Evolutionary conservation across 2,888 invertebrate genomes (phyloP).

Genomic region (Lissocephala sabroskyi): DNA sequence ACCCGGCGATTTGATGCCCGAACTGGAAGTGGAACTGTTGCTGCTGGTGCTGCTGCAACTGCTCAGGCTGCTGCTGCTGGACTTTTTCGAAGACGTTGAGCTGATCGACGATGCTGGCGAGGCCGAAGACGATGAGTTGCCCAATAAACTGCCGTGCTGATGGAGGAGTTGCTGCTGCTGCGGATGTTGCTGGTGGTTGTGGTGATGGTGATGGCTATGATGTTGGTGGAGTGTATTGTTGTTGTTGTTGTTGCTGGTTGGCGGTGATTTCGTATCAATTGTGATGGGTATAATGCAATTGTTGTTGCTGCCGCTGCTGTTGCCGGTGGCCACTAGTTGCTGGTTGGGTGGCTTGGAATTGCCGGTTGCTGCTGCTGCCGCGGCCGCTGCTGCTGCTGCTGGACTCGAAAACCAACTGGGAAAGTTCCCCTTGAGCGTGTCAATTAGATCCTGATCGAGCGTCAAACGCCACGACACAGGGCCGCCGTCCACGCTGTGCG

Average conservation of each 20-base stretch:
- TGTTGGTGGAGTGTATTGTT: slow-evolving; percentile 58
- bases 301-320: slow-evolving; percentile 26
- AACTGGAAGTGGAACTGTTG: slow-evolving; percentile 36
- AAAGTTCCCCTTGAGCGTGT: slow-evolving; percentile 92
- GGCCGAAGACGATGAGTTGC: slow-evolving; percentile 56
- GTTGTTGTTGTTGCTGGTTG: slow-evolving; percentile 26
- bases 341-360: slow-evolving; percentile 51
- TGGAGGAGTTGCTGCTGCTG: slow-evolving; percentile 33
- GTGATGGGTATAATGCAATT: slow-evolving; percentile 45
- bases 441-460: slow-evolving; percentile 92
- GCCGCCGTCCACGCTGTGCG: slow-evolving; percentile 82
- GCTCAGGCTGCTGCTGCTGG: slow-evolving; percentile 44
- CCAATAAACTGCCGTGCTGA: slow-evolving; percentile 40
- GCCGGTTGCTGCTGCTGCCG: slow-evolving; percentile 16
- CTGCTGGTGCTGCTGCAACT: slow-evolving; percentile 39
- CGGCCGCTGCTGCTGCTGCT: slow-evolving; percentile 27
- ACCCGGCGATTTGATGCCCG: slow-evolving; percentile 31
- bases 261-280: slow-evolving; percentile 44
- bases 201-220: too few species aligned
- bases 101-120: slow-evolving; percentile 68
- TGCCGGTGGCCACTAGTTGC: slow-evolving; percentile 1
- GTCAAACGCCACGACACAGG: slow-evolving; percentile 92
- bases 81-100: slow-evolving; percentile 65
- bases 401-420: slow-evolving; percentile 89
- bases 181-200: slow-evolving; percentile 46